Percentiles rank a stretch among this genome's conserved stretches.
These are phyloP conservation scores for Cotesia chilonis DNA, from an alignment of 1,140 invertebrate species.

Conservation along the genomic window DNA sequence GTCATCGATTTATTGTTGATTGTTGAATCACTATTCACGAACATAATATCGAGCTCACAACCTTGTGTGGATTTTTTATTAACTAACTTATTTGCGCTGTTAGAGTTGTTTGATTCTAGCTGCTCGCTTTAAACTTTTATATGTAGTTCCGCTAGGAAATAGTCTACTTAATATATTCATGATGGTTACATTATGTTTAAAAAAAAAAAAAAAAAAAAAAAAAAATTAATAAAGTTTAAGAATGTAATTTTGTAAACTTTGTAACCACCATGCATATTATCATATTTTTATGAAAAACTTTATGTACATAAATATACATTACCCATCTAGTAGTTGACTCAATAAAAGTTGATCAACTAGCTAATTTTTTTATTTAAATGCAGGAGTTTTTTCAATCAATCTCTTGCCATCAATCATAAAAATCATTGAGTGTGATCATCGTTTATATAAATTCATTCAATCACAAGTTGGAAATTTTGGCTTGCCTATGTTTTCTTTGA, in stretches of 20 bases:
- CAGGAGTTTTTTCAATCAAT: background rate
- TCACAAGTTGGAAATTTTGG: constrained; percentile 31
- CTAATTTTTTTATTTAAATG: no score
- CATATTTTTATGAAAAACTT: no score
- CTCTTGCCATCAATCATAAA: constrained; percentile 1
- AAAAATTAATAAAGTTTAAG: background rate
- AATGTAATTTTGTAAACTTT: no score
- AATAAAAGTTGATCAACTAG: no score
- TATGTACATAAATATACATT: no score
- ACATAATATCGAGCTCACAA: constrained; percentile 48
- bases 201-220: background rate
- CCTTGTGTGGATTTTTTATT: constrained; percentile 53
- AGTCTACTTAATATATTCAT: constrained; percentile 39
- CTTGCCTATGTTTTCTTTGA: constrained; percentile 35
- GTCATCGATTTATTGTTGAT: constrained; percentile 35
- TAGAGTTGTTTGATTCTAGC: constrained; percentile 55
- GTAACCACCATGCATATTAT: no score
- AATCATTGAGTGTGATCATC: constrained; percentile 20
- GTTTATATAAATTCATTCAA: background rate
- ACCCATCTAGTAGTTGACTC: no score
- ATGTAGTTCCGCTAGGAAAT: constrained; percentile 47
- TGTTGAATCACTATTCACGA: constrained; percentile 41
- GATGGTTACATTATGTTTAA: background rate
- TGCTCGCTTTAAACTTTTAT: constrained; percentile 59
- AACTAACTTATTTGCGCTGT: constrained; percentile 46